Evolutionary conservation across 2,888 invertebrate species (phyloP), one percentile per base, ranked within the genome.

Genomic region (Orthonevra nobilis): DNA sequence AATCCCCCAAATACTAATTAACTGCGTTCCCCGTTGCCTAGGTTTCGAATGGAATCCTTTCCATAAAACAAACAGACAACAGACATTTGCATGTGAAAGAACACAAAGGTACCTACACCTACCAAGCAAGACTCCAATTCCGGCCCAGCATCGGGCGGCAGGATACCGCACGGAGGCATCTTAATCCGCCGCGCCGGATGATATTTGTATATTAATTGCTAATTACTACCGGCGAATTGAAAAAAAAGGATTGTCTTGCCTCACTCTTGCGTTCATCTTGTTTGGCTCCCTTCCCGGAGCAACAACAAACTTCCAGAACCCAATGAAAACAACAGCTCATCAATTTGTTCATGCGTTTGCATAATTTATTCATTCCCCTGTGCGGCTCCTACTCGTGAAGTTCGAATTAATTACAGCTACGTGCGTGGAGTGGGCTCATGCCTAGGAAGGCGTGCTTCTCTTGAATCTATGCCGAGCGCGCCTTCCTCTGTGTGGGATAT

Each of bases 401-500:
- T 58, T 54, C 44, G 60, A 70, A 77, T 77, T 70, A 77, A 77
- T 77, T 72, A 77, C 77, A 77, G 72, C 56, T 77, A 77, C 70
- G 74, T 74, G 68, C 60, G 46, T 70, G 58, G 58, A 48, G 20
- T 36, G 34, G 34, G 40, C 30, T 26, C 58, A 50, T 52, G 20
- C 20, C 28, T 7, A 36, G 50, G 32, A 40, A 56, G 32, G 40
- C 20, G 32, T 50, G 48, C 20, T 66, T 30, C 48, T 44, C 50
- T 7, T 15, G 12, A n/a, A n/a, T 42, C 7, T 19, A 60, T 38
- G 56, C 38, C 61, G 50, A 48, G 3, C 50, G 68, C 70, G 42
- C 46, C 46, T 32, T 1, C 14, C n/a, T 83, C 82, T 84, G 83
- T 85, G 82, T 82, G 83, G 81, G 83, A 82, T 82, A 83, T 84